Percentiles rank a stretch among this genome's conserved stretches.
Conservation (phyloP, 2,888 invertebrate genomes). For the Pseudeuparius sepicola region DNA sequence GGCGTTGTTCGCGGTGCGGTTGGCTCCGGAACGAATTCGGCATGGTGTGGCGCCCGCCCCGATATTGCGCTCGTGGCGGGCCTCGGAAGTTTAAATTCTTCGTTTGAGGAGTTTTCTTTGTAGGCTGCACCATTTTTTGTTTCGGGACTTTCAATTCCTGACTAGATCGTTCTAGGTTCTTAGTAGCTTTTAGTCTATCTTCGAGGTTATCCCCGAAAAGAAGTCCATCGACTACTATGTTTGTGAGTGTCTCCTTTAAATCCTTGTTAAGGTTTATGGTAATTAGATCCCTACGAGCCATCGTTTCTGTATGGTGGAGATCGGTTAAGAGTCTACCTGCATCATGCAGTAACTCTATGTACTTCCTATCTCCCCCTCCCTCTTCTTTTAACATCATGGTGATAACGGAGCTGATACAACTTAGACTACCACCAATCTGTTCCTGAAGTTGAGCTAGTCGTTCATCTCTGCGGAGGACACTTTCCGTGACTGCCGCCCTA, state of each 20-base stretch:
- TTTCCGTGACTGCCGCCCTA: conserved; percentile 5
- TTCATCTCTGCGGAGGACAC: conserved; percentile 1
- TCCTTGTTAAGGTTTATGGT: conserved; percentile 7
- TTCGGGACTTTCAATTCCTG: conserved; percentile 7
- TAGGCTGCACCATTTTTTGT: no score
- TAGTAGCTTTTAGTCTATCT: conserved; percentile 4
- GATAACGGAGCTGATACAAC: no score
- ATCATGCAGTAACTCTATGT: conserved; percentile 6
- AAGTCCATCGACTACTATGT: background rate
- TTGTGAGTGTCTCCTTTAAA: no score
- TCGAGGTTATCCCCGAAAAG: conserved; percentile 11
- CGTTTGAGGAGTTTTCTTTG: no score
- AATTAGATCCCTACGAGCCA: conserved; percentile 4
- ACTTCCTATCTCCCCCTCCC: conserved; percentile 1
- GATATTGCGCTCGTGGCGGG: no score
- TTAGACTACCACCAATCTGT: conserved; percentile 7
- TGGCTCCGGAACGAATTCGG: background rate
- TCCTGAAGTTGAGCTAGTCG: conserved; percentile 5
- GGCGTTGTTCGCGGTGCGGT: no score
- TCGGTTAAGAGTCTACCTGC: conserved; percentile 11
- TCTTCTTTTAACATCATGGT: conserved; percentile 4
- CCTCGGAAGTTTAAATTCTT: no score
- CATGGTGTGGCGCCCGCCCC: conserved; percentile 12
- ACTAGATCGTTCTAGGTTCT: conserved; percentile 10
- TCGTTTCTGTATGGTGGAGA: conserved; percentile 10